These are phyloP conservation scores for Micrastur ruficollis DNA, from an alignment of 2,797 vertebrate genomes.

Conservation along the genomic window DNA sequence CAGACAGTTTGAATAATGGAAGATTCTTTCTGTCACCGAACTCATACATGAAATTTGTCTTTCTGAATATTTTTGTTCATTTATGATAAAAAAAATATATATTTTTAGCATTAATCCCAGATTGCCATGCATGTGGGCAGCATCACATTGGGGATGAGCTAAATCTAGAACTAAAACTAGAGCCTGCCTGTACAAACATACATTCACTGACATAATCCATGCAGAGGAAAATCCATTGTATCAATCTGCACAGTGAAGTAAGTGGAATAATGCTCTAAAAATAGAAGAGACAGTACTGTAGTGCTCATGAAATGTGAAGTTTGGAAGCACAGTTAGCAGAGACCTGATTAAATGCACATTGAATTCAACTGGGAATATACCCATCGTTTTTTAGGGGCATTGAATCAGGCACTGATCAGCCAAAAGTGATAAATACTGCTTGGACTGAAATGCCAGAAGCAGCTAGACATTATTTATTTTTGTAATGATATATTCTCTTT, in stretches of 20 bases:
- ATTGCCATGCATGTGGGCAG: constrained; percentile 7
- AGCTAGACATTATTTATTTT: constrained; percentile 57
- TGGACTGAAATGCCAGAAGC: constrained; percentile 14
- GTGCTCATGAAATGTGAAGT: neutral
- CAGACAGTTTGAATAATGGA: neutral
- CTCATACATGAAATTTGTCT: neutral
- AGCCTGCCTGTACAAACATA: constrained; percentile 29
- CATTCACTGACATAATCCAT: constrained; percentile 19
- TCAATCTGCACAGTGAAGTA: neutral
- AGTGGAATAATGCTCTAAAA: constrained; percentile 9
- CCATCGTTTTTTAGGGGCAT: neutral
- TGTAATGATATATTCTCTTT: constrained; percentile 10
- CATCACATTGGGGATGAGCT: neutral
- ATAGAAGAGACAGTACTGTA: neutral
- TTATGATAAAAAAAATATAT: constrained; percentile 34
- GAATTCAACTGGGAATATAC: neutral
- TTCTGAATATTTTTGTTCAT: constrained; percentile 18
- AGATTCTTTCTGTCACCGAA: neutral
- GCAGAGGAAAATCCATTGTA: constrained; percentile 4
- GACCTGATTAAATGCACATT: constrained; percentile 10
- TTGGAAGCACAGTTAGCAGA: constrained; percentile 13
- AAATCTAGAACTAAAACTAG: neutral
- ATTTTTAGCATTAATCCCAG: constrained; percentile 40
- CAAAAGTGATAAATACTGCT: constrained; percentile 14
- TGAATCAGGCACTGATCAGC: neutral